Evolutionary conservation across 2,797 vertebrate genomes (phyloP), one percentile per base, ranked within the genome.

Genomic region (Buphagus erythrorhynchus): DNA sequence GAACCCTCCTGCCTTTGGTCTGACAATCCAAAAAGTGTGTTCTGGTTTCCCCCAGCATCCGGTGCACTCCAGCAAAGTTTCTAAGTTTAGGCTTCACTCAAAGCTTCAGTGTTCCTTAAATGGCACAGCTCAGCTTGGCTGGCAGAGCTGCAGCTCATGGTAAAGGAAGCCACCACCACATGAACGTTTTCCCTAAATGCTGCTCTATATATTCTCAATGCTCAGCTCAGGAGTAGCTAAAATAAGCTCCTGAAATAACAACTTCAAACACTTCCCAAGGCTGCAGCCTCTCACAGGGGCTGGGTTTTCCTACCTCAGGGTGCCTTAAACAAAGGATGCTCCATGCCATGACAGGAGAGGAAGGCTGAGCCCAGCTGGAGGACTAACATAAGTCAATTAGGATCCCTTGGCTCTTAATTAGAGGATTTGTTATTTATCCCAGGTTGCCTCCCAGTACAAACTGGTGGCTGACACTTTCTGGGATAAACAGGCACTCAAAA

Each of bases 1-100:
- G 93, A 93, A 96, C 88, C 72, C 83, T 86, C 54, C 93, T 93
- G 94, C 87, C 86, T 94, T 96, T 97, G 91, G 83, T 95, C 48
- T 86, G 88, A 92, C 84, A 95, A 95, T 96, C 71, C 77, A 85
- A 58, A 57, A 48, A 95, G 69, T 86, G 89, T 95, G 85, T 93
- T 93, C 90, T 95, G 92, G 82, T 93, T 97, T 93, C 79, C 87
- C 86, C 94, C 86, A 78, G 91, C 90, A 92, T 90, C 89, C 88
- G 82, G 88, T 76, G 94, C 83, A 46, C 88, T 93, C 83, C 72
- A 91, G 87, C 84, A 86, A 88, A 81, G 92, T 86, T 95, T 79
- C 92, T 96, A 96, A 96, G 85, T 11, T 63, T 77, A 80, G 85
- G 42, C 90, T 88, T 28, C 49, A 11, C 71, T 94, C 83, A 21